phyloP scores from a whole-genome alignment of 2,888 invertebrate species.

The Macaria liturata region DNA sequence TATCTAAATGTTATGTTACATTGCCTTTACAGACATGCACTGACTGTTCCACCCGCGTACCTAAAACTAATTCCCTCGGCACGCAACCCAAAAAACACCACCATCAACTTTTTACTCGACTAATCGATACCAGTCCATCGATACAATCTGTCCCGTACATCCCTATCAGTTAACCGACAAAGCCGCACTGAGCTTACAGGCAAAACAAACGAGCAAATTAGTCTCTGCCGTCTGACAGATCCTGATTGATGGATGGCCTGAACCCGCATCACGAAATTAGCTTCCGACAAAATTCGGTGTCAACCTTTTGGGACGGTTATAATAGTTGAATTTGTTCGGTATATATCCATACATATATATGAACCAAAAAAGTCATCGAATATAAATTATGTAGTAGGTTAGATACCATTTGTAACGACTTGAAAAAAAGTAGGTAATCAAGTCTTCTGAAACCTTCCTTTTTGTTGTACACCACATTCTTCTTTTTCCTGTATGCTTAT shows the following conservation, averaged over 20 bases:
- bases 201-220: constrained; percentile 81
- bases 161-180: constrained; percentile 45
- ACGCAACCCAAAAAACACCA: neutral
- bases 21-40: no score
- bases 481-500: no score
- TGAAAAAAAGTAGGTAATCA: no score
- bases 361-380: no score
- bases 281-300: constrained; percentile 62
- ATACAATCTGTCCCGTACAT: constrained; percentile 20
- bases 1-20: no score
- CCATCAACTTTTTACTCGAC: neutral
- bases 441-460: no score
- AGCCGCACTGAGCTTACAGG: constrained; percentile 65
- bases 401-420: no score
- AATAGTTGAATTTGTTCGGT: neutral
- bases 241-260: constrained; percentile 77
- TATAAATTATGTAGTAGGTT: neutral
- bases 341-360: no score
- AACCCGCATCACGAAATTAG: constrained; percentile 65
- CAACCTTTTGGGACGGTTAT: constrained; percentile 39
- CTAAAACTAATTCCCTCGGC: neutral
- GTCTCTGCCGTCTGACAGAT: constrained; percentile 68
- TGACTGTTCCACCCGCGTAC: no score
- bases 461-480: no score
- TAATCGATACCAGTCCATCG: constrained; percentile 9